Evolutionary conservation across 2,797 vertebrate genomes (phyloP), one percentile per base, ranked within the genome.

Genomic region (Channa striata): DNA sequence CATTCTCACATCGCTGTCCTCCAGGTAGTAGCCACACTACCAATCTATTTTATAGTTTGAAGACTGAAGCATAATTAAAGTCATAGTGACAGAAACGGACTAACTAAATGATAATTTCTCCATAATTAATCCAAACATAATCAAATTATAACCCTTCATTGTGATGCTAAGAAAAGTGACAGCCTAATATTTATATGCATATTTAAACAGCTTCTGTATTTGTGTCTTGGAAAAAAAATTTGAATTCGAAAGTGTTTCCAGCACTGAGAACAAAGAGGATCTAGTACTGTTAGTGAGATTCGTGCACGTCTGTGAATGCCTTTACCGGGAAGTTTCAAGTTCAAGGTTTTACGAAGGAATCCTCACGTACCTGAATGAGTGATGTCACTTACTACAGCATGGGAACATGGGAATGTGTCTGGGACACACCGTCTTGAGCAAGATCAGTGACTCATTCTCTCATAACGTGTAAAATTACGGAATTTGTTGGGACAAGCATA

Each of bases 391-490:
- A 10, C 21, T 43, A 33, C 23, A 46, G 11, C 23, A 58, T 57
- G 54, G 56, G 54, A 80, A 72, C 40, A 39, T 56, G 4, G 25
- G 25, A 30, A 30, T 44, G 46, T 37, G 60, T 3, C 37, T 11
- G 43, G 43, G 44, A 40, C 25, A 30, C 43, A 47, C 64, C 47
- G 33, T 19, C 30, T 46, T 78, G 57, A 25, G 49, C 13, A 72
- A 74, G 21, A 75, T 1, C 34, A 72, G 57, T 78, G 4, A 81
- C 49, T 71, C 59, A 78, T 33, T 44, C 8, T n/a, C n/a, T 30
- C 19, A 16, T 60, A 30, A 65, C 5, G 13, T 68, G 54, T 65
- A 34, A 65, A 39, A 68, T 1, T 1, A 7, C 2, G 30, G 47
- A 66, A 64, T 46, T n/a, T 58, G 59, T 23, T 40, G 10, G 11